Conservation (phyloP, 1,140 invertebrate species). For the Drosophila suzukii region DNA sequence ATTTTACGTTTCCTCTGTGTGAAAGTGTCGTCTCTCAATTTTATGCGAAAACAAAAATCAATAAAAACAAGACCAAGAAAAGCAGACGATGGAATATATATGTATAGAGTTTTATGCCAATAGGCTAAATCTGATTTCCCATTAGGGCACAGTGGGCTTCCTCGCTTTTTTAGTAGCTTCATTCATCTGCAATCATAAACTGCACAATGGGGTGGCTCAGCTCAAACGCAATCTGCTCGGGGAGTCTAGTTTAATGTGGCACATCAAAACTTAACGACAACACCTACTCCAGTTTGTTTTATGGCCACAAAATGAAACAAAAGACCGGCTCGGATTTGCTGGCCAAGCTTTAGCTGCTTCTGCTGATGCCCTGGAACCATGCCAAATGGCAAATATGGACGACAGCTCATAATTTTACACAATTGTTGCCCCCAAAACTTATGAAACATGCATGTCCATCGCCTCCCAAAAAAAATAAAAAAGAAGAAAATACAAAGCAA, state of each 20-base stretch:
- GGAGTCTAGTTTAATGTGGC: conserved; percentile 69
- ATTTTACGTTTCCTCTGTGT: conserved; percentile 13
- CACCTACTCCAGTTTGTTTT: conserved; percentile 78
- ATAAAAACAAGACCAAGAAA: conserved; percentile 39
- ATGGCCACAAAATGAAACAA: conserved; percentile 51
- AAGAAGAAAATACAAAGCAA: conserved; percentile 10
- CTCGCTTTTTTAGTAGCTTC: conserved; percentile 46
- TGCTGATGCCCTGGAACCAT: conserved; percentile 48
- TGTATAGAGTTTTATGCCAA: conserved; percentile 35
- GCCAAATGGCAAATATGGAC: conserved; percentile 74
- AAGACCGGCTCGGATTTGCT: conserved; percentile 27
- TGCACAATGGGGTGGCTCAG: conserved; percentile 58
- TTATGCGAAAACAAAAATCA: conserved; percentile 48
- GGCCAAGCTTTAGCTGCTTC: background rate
- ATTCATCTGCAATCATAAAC: conserved; percentile 58
- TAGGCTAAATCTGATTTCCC: conserved; percentile 47
- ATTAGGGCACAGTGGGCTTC: conserved; percentile 53
- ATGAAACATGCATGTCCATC: conserved; percentile 64
- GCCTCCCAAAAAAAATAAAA: conserved; percentile 4
- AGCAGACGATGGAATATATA: background rate
- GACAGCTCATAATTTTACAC: conserved; percentile 76
- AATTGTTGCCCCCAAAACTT: conserved; percentile 60
- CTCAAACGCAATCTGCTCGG: conserved; percentile 13
- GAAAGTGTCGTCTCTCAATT: conserved; percentile 32
- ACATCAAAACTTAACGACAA: conserved; percentile 80